Evolutionary conservation across 2,113 vertebrate species (phyloP).

Genomic region (Charadrius vociferus): DNA sequence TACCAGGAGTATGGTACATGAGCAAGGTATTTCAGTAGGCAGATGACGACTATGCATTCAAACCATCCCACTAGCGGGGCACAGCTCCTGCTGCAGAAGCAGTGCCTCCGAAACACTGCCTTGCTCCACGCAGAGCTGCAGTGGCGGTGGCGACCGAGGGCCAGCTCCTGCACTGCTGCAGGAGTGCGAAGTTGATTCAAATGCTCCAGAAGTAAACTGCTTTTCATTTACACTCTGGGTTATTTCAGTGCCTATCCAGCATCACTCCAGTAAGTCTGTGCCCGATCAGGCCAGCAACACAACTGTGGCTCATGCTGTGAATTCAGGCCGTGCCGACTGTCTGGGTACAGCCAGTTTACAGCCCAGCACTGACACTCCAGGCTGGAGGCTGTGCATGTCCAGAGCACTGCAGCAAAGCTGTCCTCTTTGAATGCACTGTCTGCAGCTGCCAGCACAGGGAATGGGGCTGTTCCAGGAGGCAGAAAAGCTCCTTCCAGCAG

Average conservation of each 20-base stretch:
- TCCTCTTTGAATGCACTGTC: background rate
- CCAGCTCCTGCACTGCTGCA: background rate
- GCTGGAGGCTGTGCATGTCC: accelerated
- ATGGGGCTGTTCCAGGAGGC: background rate
- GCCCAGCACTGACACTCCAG: accelerated
- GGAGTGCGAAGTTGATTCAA: background rate
- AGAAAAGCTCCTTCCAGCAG: background rate
- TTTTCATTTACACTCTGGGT: background rate
- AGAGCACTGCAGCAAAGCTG: background rate
- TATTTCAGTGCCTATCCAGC: background rate
- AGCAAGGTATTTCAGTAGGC: constrained; percentile 20
- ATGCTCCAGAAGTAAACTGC: background rate
- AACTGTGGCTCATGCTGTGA: accelerated
- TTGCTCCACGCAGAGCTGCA: accelerated
- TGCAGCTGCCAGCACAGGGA: background rate
- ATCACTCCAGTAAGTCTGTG: no score
- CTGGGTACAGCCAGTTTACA: no score
- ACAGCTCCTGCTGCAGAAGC: background rate
- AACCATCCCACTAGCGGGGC: background rate
- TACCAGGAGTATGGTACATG: constrained; percentile 51
- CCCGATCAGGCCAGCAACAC: background rate
- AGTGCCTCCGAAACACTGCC: background rate
- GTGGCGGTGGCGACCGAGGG: accelerated
- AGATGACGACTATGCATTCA: accelerated
- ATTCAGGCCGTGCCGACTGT: accelerated